Conservation (phyloP, 1,140 invertebrate genomes). For the Drosophila auraria region DNA sequence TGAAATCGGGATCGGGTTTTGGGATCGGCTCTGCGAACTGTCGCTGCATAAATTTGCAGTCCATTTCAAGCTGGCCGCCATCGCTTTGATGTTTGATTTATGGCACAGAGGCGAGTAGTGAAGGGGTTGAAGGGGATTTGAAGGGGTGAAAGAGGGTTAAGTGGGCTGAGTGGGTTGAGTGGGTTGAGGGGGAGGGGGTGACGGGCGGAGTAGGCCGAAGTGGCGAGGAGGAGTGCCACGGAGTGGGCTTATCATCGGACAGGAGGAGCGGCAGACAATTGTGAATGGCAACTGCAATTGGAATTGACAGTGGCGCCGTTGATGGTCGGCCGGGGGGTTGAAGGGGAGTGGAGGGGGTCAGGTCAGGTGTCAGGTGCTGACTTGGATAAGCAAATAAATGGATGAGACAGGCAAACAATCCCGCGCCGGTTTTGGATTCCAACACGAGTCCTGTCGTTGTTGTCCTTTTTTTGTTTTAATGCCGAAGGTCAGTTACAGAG, state of each 20-base stretch:
- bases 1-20: slow-evolving; percentile 31
- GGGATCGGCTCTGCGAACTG: slow-evolving; percentile 32
- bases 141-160: not conserved
- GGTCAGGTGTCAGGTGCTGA: slow-evolving; percentile 31
- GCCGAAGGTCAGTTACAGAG: slow-evolving; percentile 6
- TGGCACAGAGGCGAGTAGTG: slow-evolving; percentile 10
- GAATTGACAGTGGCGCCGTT: slow-evolving; percentile 24
- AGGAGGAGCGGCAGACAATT: slow-evolving; percentile 30
- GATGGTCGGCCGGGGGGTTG: not conserved
- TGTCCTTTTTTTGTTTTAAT: not conserved
- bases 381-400: slow-evolving; percentile 33
- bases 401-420: slow-evolving; percentile 18
- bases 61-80: slow-evolving; percentile 47
- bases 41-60: slow-evolving; percentile 65
- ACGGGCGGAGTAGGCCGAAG: not conserved
- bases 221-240: not conserved
- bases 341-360: not conserved
- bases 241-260: slow-evolving; percentile 33
- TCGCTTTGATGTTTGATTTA: slow-evolving; percentile 70
- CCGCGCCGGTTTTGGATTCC: slow-evolving; percentile 9
- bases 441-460: not conserved
- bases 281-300: slow-evolving; percentile 47
- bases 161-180: no score
- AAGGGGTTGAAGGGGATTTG: slow-evolving; percentile 2
- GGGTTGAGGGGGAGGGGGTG: not conserved